A percentile compares a stretch with the other conserved stretches of the same genome.
Evolutionary conservation across 1,140 invertebrate species (phyloP).

Genomic region (Phortica variegata): DNA sequence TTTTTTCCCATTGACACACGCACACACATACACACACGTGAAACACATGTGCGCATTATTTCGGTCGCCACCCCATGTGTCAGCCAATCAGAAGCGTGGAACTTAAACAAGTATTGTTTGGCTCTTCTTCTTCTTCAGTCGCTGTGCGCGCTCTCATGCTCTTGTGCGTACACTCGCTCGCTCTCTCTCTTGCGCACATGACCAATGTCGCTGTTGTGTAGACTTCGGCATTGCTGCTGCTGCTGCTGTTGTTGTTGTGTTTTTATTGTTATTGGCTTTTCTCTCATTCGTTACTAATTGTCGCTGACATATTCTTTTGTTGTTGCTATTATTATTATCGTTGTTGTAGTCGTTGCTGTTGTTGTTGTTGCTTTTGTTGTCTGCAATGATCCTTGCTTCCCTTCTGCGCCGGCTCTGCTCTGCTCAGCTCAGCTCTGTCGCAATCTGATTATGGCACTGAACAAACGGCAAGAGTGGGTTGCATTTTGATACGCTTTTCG

Average conservation of each 20-base stretch:
- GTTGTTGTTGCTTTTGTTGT: no score
- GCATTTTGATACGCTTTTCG: constrained; percentile 47
- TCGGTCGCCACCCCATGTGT: background rate
- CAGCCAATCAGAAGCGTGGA: constrained; percentile 39
- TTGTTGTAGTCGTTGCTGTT: background rate
- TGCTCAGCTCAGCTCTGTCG: no score
- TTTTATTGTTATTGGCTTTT: constrained; percentile 11
- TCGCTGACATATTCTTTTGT: constrained; percentile 29
- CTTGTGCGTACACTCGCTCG: constrained; percentile 3
- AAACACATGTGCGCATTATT: constrained; percentile 2
- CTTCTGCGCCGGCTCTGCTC: no score
- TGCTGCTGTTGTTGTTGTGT: no score
- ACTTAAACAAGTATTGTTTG: constrained; percentile 10
- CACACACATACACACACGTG: background rate
- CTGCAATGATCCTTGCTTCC: no score
- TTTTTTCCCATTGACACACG: no score
- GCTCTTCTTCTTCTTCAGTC: constrained; percentile 9
- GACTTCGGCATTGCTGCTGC: no score
- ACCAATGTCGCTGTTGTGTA: constrained; percentile 11
- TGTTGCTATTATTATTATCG: constrained; percentile 18
- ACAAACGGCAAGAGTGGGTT: constrained; percentile 30
- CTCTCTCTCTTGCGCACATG: constrained; percentile 5
- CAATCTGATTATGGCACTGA: no score
- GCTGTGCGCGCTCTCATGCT: background rate
- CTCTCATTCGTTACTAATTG: constrained; percentile 39